A percentile compares a stretch with the other conserved stretches of the same genome.
Conservation (phyloP, 2,888 invertebrate genomes). For the Encarsia formosa region DNA sequence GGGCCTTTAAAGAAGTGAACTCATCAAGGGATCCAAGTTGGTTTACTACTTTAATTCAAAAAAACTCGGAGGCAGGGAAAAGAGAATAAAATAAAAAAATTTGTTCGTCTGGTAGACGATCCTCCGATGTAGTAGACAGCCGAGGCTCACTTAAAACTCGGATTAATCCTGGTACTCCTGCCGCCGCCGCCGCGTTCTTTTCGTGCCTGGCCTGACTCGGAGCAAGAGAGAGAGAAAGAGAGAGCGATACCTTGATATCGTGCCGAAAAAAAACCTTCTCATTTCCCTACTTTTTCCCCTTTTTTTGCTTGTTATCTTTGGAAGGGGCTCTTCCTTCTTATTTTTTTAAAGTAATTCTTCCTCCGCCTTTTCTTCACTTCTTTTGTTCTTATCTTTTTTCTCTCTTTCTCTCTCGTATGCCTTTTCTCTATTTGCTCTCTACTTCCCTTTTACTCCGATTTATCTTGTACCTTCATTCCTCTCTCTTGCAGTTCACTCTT, state of each 20-base stretch:
- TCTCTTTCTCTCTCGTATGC: neutral
- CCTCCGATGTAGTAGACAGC: constrained; percentile 12
- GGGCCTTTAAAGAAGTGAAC: no score
- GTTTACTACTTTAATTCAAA: constrained; percentile 14
- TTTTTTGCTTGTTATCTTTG: neutral
- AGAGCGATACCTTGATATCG: constrained; percentile 6
- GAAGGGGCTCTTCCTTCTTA: no score
- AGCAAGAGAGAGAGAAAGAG: neutral
- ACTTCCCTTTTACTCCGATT: neutral
- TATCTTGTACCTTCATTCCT: neutral
- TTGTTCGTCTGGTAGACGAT: constrained; percentile 1
- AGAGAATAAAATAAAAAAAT: constrained; percentile 9
- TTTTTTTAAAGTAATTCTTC: no score
- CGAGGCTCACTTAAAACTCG: constrained; percentile 18
- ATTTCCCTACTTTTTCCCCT: constrained; percentile 6
- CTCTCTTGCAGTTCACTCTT: neutral
- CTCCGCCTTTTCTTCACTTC: neutral
- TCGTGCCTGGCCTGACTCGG: no score
- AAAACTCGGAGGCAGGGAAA: neutral
- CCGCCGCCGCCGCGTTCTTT: constrained; percentile 1
- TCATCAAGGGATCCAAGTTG: neutral
- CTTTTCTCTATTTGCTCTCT: neutral
- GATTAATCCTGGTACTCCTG: constrained; percentile 8
- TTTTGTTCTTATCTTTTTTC: constrained; percentile 5
- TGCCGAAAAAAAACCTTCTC: constrained; percentile 5